These are phyloP conservation scores for Ondatra zibethicus DNA, from an alignment of 2,113 vertebrate genomes.

Conservation along the genomic window DNA sequence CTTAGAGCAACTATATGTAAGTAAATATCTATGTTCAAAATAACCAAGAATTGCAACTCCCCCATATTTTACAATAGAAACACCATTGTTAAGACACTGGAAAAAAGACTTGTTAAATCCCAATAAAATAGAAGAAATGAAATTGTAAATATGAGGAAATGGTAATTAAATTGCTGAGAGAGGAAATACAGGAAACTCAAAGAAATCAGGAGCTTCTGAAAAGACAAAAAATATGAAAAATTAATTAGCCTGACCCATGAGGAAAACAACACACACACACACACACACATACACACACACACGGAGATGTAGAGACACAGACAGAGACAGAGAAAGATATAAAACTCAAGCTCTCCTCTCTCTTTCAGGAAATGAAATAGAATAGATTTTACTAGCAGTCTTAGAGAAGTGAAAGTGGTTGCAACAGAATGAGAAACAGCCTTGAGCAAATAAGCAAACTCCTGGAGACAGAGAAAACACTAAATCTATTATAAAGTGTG, in stretches of 20 bases:
- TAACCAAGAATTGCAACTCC: not conserved
- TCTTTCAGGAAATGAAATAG: not conserved
- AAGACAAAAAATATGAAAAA: not conserved
- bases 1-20: not conserved
- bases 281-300: not conserved
- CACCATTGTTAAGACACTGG: not conserved
- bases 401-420: not conserved
- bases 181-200: not conserved
- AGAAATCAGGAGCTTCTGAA: not conserved
- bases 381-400: not conserved
- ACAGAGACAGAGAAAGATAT: not conserved
- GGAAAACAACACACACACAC: not conserved
- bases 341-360: not conserved
- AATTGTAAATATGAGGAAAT: not conserved
- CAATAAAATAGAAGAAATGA: not conserved
- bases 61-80: not conserved
- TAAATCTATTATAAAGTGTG: not conserved
- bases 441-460: not conserved
- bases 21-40: not conserved
- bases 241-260: not conserved
- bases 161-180: not conserved
- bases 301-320: no score
- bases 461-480: not conserved
- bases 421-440: not conserved
- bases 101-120: not conserved